Evolutionary conservation across 2,888 invertebrate genomes (phyloP).

Genomic region (Chesias legatella): DNA sequence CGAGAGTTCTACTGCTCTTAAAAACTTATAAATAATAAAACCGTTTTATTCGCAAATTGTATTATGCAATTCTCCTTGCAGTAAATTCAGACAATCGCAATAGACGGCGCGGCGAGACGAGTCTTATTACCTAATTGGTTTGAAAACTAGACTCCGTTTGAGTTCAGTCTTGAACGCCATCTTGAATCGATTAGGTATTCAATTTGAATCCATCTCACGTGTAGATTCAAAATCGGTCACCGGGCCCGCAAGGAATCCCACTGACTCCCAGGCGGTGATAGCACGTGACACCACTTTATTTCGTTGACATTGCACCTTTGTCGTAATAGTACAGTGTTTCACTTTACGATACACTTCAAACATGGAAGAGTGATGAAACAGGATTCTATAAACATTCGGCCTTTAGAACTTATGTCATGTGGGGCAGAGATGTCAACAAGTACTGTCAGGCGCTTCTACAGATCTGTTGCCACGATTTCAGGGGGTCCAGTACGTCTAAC

Average conservation of each 20-base stretch:
- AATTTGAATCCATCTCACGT: constrained; percentile 64
- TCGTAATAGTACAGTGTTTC: constrained; percentile 16
- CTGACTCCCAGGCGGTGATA: constrained; percentile 43
- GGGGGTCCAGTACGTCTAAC: too few species aligned
- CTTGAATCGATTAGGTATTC: constrained; percentile 65
- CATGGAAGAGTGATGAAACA: too few species aligned
- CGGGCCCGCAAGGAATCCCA: constrained; percentile 40
- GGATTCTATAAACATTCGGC: too few species aligned
- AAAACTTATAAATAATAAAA: not conserved
- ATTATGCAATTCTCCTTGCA: constrained; percentile 3
- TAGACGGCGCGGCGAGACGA: constrained; percentile 4
- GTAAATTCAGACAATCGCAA: constrained; percentile 8
- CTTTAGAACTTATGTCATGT: too few species aligned
- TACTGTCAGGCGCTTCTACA: too few species aligned
- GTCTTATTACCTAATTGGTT: constrained; percentile 26
- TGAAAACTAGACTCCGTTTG: constrained; percentile 15
- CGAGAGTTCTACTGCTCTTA: too few species aligned
- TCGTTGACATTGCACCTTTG: constrained; percentile 35
- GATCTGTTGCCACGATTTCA: too few species aligned
- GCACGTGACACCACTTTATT: constrained; percentile 60
- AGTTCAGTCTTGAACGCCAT: constrained; percentile 31
- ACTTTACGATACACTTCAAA: too few species aligned
- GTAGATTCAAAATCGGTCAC: constrained; percentile 62
- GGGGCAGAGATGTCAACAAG: too few species aligned
- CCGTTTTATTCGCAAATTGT: not conserved